These are phyloP conservation scores for Physella acuta DNA, from an alignment of 1,140 invertebrate species.

Conservation along the genomic window DNA sequence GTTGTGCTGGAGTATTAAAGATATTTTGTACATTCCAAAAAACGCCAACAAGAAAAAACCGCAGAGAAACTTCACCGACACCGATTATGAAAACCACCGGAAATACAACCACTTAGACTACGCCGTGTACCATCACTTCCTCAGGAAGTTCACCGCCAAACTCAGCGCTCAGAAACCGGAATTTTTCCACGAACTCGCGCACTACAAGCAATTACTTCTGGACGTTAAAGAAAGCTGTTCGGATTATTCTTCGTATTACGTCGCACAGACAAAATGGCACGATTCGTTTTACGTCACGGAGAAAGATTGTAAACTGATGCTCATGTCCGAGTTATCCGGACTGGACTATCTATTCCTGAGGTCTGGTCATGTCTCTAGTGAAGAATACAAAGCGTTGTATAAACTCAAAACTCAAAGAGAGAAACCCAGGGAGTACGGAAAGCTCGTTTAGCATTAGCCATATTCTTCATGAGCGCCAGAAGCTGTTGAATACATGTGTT, in stretches of 20 bases:
- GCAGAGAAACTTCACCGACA: conserved; percentile 28
- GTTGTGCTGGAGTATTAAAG: conserved; percentile 50
- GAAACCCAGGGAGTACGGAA: too few species aligned
- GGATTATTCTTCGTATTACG: conserved; percentile 3
- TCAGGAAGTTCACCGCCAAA: conserved; percentile 29
- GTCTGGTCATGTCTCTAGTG: too few species aligned
- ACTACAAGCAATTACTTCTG: conserved; percentile 35
- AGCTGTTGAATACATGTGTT: too few species aligned
- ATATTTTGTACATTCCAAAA: conserved; percentile 47
- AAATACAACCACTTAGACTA: conserved; percentile 40
- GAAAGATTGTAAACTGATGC: conserved; percentile 39
- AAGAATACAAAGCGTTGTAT: too few species aligned
- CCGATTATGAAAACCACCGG: conserved; percentile 28
- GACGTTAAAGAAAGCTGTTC: conserved; percentile 35
- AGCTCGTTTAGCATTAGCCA: too few species aligned
- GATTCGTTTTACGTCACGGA: conserved; percentile 28
- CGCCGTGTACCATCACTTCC: conserved; percentile 40
- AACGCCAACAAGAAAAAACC: conserved; percentile 36
- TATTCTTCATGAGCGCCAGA: too few species aligned
- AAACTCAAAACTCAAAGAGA: too few species aligned
- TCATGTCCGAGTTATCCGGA: conserved; percentile 32
- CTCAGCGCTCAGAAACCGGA: conserved; percentile 31
- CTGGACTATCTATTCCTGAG: conserved; percentile 33
- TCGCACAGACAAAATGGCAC: conserved; percentile 36
- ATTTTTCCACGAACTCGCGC: conserved; percentile 37